Evolutionary conservation across 2,113 vertebrate genomes (phyloP).

Genomic region (Athene cunicularia): DNA sequence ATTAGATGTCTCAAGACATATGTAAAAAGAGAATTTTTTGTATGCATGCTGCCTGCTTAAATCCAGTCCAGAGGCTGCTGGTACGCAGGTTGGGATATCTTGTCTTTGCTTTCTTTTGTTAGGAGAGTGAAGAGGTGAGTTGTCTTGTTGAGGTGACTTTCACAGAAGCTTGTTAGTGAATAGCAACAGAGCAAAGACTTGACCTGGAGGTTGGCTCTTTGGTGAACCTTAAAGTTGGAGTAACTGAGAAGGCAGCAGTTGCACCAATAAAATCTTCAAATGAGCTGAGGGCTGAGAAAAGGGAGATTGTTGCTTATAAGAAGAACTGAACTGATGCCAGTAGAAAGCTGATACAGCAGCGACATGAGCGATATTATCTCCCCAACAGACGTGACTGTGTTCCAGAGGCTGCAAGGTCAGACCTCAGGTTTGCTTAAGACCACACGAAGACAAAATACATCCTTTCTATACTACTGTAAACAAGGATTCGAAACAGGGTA

Average conservation of each 20-base stretch:
- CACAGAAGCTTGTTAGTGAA: neutral
- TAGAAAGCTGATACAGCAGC: conserved; percentile 45
- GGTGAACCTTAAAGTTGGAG: conserved; percentile 28
- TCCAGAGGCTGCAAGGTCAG: conserved; percentile 35
- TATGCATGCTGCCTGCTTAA: neutral
- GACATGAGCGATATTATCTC: conserved; percentile 7
- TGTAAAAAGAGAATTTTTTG: neutral
- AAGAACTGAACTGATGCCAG: neutral
- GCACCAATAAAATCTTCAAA: neutral
- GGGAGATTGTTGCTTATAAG: conserved; percentile 5
- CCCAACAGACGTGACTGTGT: conserved; percentile 26
- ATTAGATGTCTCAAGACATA: neutral
- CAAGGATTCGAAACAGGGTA: neutral
- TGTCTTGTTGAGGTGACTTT: conserved; percentile 3
- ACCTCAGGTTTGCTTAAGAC: conserved; percentile 11
- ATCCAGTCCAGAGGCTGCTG: neutral
- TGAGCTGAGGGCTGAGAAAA: neutral
- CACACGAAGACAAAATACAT: conserved; percentile 21
- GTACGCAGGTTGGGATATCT: neutral
- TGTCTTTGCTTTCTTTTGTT: neutral
- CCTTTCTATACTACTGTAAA: conserved; percentile 21
- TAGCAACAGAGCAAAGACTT: neutral
- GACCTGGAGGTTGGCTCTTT: conserved; percentile 26
- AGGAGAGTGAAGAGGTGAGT: neutral
- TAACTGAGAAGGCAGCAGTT: conserved; percentile 47